Evolutionary conservation across 2,888 invertebrate genomes (phyloP), one percentile per base, ranked within the genome.

Genomic region (Tipula unca): DNA sequence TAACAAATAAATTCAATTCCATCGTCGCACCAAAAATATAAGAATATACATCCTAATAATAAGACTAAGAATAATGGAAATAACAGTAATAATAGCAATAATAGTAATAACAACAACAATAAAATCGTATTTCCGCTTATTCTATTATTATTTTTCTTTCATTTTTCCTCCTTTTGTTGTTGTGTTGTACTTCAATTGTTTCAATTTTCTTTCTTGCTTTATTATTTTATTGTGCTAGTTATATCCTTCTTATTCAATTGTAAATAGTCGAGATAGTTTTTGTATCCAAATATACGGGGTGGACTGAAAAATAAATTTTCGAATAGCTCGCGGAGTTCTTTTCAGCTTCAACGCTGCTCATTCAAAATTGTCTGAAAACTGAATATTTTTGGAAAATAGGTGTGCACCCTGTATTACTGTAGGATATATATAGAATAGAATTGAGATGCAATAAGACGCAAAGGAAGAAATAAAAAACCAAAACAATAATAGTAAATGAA

Each of bases 171-270:
- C 8, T 17, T 48, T 48, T 48, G n/a, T 48, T 48, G 48, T 48
- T 48, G n/a, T 17, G 48, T 32, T 54, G 48, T 54, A 54, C 17
- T 69, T 25, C 69, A 69, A 69, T 69, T 69, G 69, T 69, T 69
- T 69, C 69, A 69, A 69, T 69, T 69, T 69, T 69, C 25, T 54
- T 54, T 6, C 48, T 54, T 17, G 48, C 13, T 54, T 3, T n/a
- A 54, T 54, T 69, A 69, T 69, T 69, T 69, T 69, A 69, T 69
- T 69, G 69, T 69, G 69, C 69, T 25, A 69, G 69, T 69, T 69
- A 69, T 69, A 69, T 69, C 25, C 69, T 69, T 69, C 69, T 69
- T 25, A 25, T 69, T 69, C 69, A 25, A 69, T 69, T 25, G 25
- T 69, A 69, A 69, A 69, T 25, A 69, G 69, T 25, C 8, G 25